These are phyloP conservation scores for Cacatua alba DNA, from an alignment of 2,113 vertebrate genomes.

Conservation along the genomic window DNA sequence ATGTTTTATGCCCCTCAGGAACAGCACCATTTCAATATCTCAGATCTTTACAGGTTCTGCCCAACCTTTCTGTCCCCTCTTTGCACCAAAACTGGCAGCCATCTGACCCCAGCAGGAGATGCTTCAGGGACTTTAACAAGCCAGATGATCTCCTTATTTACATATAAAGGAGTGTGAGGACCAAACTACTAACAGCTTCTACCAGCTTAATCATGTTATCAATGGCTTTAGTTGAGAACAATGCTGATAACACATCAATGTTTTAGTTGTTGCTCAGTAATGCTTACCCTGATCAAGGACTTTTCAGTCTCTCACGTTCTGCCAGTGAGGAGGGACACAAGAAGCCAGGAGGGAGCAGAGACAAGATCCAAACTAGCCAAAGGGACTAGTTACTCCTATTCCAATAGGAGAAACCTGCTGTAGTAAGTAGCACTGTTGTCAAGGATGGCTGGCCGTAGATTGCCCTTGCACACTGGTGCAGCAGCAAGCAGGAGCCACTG, in stretches of 20 bases:
- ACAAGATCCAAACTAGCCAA: background rate
- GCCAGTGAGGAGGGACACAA: background rate
- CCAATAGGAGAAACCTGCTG: accelerated
- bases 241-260: background rate
- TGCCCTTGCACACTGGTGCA: background rate
- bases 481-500: background rate
- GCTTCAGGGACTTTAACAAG: background rate
- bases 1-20: background rate
- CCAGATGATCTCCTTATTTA: background rate
- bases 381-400: background rate
- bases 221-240: background rate
- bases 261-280: background rate
- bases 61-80: background rate
- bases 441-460: background rate
- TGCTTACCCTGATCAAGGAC: background rate
- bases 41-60: background rate
- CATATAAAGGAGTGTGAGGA: background rate
- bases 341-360: background rate
- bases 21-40: background rate
- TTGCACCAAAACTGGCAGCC: background rate
- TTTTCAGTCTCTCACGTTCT: background rate
- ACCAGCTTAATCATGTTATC: background rate
- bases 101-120: background rate
- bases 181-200: background rate
- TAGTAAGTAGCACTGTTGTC: background rate